These are phyloP conservation scores for Sturnira hondurensis DNA, from an alignment of 2,113 vertebrate species.

Conservation along the genomic window DNA sequence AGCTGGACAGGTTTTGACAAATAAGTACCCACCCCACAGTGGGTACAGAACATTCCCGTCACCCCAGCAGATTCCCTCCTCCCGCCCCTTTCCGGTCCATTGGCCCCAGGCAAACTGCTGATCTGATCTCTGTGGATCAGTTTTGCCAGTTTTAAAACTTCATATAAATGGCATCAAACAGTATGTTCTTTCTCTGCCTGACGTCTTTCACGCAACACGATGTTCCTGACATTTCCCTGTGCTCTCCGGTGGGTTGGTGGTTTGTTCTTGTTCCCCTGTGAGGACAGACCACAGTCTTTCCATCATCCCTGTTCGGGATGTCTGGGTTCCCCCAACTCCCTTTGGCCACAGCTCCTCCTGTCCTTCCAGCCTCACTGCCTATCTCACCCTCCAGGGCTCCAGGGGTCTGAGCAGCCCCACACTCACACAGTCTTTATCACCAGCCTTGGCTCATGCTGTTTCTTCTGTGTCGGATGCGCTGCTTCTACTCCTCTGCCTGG, in stretches of 20 bases:
- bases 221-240: not conserved
- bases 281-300: no score
- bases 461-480: not conserved
- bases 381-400: not conserved
- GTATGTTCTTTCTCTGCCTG: not conserved
- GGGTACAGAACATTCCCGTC: not conserved
- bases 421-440: no score
- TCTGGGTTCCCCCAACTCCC: not conserved
- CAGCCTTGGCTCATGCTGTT: not conserved
- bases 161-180: not conserved
- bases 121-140: not conserved
- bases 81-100: not conserved
- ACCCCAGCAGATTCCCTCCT: not conserved
- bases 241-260: not conserved
- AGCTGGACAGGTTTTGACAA: not conserved
- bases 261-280: not conserved
- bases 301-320: accelerated
- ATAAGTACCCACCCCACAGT: not conserved
- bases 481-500: not conserved
- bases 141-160: not conserved
- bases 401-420: not conserved
- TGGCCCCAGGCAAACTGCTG: not conserved
- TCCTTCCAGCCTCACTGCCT: not conserved
- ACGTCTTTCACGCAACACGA: not conserved
- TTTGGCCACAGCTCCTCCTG: not conserved